Evolutionary conservation across 2,888 invertebrate genomes (phyloP).

Genomic region (Apantesis nais): DNA sequence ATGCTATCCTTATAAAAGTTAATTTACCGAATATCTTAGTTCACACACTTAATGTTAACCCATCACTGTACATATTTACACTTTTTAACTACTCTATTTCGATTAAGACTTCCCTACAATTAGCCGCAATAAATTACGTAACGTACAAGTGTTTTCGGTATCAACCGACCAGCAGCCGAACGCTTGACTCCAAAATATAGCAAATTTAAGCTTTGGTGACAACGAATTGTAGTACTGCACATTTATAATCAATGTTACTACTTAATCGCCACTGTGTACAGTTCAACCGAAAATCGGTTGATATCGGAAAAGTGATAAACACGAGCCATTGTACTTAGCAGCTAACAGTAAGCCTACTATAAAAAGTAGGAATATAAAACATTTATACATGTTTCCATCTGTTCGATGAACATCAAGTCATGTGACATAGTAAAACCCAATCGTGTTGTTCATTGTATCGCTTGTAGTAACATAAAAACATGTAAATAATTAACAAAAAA

Average conservation of each 20-base stretch:
- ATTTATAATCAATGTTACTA: background rate
- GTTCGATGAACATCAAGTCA: conserved; percentile 17
- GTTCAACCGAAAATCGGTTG: conserved; percentile 6
- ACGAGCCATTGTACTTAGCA: conserved; percentile 4
- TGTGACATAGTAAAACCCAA: conserved; percentile 24
- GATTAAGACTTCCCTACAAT: conserved; percentile 39
- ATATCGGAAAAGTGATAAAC: conserved; percentile 3
- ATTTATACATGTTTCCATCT: conserved; percentile 19
- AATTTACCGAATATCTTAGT: conserved; percentile 53
- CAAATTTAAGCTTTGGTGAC: conserved; percentile 5
- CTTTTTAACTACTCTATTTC: conserved; percentile 37
- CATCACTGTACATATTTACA: conserved; percentile 80
- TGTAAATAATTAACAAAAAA: conserved; percentile 19
- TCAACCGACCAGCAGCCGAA: conserved; percentile 2
- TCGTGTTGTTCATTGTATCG: background rate
- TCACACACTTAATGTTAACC: conserved; percentile 55
- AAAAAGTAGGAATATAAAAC: conserved; percentile 29
- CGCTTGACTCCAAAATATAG: background rate
- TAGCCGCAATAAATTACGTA: conserved; percentile 29
- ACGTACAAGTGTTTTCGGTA: conserved; percentile 6
- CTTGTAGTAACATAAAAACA: conserved; percentile 13
- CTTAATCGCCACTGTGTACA: background rate
- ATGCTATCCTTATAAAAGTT: conserved; percentile 75
- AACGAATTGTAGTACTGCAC: background rate
- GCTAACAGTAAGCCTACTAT: conserved; percentile 21